Conservation (phyloP, 2,113 vertebrate species). For the Vidua macroura region DNA sequence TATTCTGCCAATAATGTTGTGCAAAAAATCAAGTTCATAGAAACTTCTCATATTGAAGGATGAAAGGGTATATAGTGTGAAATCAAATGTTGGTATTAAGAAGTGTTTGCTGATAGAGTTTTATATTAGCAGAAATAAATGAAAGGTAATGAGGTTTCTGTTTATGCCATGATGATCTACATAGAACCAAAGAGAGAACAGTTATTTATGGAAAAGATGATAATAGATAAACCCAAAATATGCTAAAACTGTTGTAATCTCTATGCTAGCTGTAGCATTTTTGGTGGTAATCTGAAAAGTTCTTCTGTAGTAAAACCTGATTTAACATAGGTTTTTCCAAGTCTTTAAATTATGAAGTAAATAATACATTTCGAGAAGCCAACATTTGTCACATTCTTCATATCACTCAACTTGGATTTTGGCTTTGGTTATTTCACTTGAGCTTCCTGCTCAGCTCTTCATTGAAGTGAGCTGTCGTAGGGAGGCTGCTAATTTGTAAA, state of each 20-base stretch:
- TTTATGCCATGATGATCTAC: not conserved
- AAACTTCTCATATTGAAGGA: not conserved
- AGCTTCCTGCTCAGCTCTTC: not conserved
- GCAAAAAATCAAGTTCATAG: not conserved
- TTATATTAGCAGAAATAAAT: not conserved
- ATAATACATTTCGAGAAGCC: not conserved
- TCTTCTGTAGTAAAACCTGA: not conserved
- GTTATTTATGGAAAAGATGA: not conserved
- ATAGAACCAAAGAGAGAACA: not conserved
- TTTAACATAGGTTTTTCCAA: not conserved
- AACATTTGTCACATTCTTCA: not conserved
- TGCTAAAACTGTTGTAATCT: not conserved
- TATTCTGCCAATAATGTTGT: not conserved
- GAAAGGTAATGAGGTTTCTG: not conserved
- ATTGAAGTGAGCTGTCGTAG: not conserved
- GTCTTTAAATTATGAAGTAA: not conserved
- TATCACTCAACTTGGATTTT: not conserved
- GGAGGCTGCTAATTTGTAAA: not conserved
- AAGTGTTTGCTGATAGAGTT: not conserved
- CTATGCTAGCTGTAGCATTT: not conserved
- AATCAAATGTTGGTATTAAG: not conserved
- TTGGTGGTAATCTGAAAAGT: slow-evolving; percentile 63
- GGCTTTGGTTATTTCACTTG: not conserved
- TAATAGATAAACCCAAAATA: not conserved
- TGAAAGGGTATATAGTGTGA: not conserved